These are phyloP conservation scores for Cantharis rustica DNA, from an alignment of 2,888 invertebrate genomes.

Conservation along the genomic window DNA sequence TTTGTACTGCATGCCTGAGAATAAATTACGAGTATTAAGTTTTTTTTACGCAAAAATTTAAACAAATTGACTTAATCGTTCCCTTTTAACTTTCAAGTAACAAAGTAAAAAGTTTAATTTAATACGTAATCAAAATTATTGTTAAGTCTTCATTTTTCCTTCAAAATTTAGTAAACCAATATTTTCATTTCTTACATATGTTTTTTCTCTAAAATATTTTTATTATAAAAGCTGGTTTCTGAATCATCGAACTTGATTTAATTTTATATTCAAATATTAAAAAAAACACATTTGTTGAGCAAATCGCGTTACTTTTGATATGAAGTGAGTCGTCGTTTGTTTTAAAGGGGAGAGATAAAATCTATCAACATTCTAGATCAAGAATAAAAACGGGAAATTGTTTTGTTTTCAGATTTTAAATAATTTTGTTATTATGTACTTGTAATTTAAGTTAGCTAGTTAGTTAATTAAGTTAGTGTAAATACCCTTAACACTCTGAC, in stretches of 20 bases:
- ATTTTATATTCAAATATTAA: neutral
- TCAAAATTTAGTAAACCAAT: neutral
- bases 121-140: neutral
- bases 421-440: too few species aligned
- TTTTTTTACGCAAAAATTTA: neutral
- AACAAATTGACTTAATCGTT: neutral
- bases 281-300: neutral
- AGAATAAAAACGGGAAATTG: neutral
- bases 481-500: too few species aligned
- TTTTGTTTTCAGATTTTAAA: neutral
- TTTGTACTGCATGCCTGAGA: conserved; percentile 71
- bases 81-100: neutral
- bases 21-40: conserved; percentile 1
- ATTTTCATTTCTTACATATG: neutral
- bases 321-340: neutral
- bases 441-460: too few species aligned
- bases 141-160: neutral
- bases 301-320: neutral
- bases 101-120: neutral
- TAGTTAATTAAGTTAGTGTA: too few species aligned
- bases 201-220: neutral
- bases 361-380: neutral
- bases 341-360: neutral
- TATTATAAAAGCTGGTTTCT: neutral
- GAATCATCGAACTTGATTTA: neutral